Evolutionary conservation across 1,140 invertebrate species (phyloP), one percentile per base, ranked within the genome.

Genomic region (Euwallacea similis): DNA sequence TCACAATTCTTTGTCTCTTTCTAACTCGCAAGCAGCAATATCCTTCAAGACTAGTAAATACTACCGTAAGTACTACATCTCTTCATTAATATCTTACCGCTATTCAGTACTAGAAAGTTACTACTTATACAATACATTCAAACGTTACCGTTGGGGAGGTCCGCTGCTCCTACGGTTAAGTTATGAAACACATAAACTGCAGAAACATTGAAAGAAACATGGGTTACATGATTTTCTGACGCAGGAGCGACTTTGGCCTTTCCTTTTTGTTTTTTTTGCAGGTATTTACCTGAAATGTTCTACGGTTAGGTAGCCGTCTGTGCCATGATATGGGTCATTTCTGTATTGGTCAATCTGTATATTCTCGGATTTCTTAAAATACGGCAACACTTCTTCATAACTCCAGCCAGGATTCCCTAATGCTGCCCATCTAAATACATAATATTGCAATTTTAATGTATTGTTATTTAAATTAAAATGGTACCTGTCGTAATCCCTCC

Each of bases 401-500:
- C 89, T 85, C 87, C 93, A 95, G 11, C 87, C 92, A 2, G 79
- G 63, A 81, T 90, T 95, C 74, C 86, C 92, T 80, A 88, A 77
- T 0, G 85, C 84, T 50, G 91, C 92, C 96, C 96, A 98, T 61
- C 75, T 44, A 81, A 7, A 46, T n/a, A 9, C 8, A 61, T 42
- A 58, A 58, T 50, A 50, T 50, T 11, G 46, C 8, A 9, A 56
- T 50, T 50, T 50, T 1, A 50, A 50, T 50, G 6, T 11, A 13
- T 11, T 46, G 46, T 16, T 11, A 46, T 16, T n/a, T 44, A 16
- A 46, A 46, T 46, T 9, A 15, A 42, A 42, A 11, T 42, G 7
- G 93, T 94, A 97, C 11, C 86, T 69, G 80, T 98, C 93, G 77
- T 89, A 98, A 79, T 98, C 95, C 1, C 88, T 84, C 65, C 89